These are phyloP conservation scores for Tiliacea citrago DNA, from an alignment of 2,888 invertebrate species.

Conservation along the genomic window DNA sequence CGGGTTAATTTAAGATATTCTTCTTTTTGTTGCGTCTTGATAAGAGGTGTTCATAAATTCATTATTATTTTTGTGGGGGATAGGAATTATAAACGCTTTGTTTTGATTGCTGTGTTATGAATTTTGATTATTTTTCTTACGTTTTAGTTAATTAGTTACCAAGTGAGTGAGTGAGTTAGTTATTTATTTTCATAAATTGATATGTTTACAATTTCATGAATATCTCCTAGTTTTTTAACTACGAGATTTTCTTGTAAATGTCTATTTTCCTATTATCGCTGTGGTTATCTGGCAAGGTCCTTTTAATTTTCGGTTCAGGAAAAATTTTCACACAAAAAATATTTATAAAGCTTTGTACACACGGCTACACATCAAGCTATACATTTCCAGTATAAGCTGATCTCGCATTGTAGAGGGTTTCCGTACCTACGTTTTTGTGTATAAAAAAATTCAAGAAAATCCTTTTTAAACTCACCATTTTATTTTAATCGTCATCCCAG, in stretches of 20 bases:
- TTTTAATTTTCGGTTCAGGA: not conserved
- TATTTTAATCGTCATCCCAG: constrained; percentile 13
- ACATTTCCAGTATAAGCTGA: too few species aligned
- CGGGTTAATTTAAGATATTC: constrained; percentile 80
- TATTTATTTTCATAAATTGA: not conserved
- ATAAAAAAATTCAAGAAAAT: not conserved
- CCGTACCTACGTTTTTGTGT: not conserved
- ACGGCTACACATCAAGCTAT: not conserved
- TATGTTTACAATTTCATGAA: not conserved
- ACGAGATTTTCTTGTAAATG: not conserved
- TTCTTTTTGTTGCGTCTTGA: constrained; percentile 70
- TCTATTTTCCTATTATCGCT: not conserved
- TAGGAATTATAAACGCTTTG: constrained; percentile 7
- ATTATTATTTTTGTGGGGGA: constrained; percentile 59
- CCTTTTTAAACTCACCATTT: constrained; percentile 3
- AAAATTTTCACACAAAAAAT: not conserved
- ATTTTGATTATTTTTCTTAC: not conserved
- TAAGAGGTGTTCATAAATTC: constrained; percentile 75
- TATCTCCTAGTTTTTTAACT: not conserved
- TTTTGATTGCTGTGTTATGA: not conserved
- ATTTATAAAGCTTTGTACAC: not conserved
- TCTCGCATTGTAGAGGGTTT: too few species aligned
- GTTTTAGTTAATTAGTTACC: not conserved
- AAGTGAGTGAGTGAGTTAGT: too few species aligned
- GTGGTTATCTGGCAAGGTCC: not conserved